phyloP scores from a whole-genome alignment of 2,113 vertebrate genomes.

The Oreochromis spilurus region DNA sequence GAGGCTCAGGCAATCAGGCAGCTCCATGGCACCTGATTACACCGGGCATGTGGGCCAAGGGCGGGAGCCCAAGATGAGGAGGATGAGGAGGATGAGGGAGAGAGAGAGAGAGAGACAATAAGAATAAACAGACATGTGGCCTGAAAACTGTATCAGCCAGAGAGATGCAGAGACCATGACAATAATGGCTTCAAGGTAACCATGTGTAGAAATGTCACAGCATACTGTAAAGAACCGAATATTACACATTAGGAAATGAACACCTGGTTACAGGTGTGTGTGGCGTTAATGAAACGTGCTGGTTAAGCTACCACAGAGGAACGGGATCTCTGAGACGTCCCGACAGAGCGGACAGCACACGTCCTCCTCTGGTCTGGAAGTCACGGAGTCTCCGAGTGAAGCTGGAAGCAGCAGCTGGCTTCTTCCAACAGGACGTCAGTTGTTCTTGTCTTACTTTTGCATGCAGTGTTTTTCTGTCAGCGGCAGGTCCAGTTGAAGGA shows the following conservation, averaged over 20 bases:
- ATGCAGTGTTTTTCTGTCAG: not conserved
- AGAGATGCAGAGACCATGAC: rapidly evolving
- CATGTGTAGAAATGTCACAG: not conserved
- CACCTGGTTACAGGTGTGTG: too few species aligned
- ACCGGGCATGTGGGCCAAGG: not conserved
- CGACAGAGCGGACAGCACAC: not conserved
- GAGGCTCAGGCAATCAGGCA: not conserved
- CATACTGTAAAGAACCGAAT: not conserved
- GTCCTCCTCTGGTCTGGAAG: not conserved
- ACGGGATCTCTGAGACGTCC: not conserved
- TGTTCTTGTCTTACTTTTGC: not conserved
- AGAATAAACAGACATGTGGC: not conserved
- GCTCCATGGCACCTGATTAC: not conserved
- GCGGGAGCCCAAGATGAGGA: not conserved
- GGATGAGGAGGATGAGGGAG: not conserved
- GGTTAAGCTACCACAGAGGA: too few species aligned
- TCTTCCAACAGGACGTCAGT: not conserved
- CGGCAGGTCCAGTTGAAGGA: not conserved
- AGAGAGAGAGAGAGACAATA: not conserved
- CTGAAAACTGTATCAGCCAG: not conserved
- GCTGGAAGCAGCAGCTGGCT: not conserved
- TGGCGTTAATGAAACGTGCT: too few species aligned
- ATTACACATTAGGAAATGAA: too few species aligned
- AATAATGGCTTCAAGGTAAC: not conserved
- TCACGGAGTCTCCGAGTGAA: not conserved